Evolutionary conservation across 2,888 invertebrate species (phyloP).

Genomic region (Dione juno): DNA sequence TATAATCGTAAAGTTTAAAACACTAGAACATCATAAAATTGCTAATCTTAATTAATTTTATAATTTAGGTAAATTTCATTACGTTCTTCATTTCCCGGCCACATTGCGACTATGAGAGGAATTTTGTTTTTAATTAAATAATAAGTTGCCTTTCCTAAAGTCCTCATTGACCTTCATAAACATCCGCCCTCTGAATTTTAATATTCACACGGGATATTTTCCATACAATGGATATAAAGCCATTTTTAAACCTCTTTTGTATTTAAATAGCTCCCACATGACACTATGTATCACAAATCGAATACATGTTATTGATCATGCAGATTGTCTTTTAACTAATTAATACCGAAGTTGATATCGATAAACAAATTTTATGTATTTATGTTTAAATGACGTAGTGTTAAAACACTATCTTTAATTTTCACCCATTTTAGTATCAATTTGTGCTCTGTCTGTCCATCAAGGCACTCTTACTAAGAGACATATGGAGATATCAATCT

Average conservation of each 20-base stretch:
- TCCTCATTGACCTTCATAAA: conserved; percentile 2
- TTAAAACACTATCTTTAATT: too few species aligned
- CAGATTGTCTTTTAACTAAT: not conserved
- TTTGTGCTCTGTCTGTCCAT: too few species aligned
- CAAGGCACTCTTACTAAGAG: too few species aligned
- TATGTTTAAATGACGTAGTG: too few species aligned
- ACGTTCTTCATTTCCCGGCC: not conserved
- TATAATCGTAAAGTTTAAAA: too few species aligned
- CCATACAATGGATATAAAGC: too few species aligned
- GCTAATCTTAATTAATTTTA: not conserved
- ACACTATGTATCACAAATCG: too few species aligned
- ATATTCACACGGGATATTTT: not conserved
- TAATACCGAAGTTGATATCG: not conserved
- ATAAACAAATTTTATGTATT: not conserved
- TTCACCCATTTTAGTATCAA: too few species aligned
- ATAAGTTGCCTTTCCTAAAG: not conserved
- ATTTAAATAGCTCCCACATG: too few species aligned
- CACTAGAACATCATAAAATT: too few species aligned
- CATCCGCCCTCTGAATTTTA: not conserved
- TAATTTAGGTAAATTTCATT: not conserved
- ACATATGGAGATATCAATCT: too few species aligned
- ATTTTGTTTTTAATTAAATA: conserved; percentile 3
- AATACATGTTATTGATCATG: too few species aligned
- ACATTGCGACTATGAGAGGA: not conserved
- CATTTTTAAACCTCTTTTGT: not conserved